Conservation (phyloP, 2,797 vertebrate genomes). For the Karalla daura region DNA sequence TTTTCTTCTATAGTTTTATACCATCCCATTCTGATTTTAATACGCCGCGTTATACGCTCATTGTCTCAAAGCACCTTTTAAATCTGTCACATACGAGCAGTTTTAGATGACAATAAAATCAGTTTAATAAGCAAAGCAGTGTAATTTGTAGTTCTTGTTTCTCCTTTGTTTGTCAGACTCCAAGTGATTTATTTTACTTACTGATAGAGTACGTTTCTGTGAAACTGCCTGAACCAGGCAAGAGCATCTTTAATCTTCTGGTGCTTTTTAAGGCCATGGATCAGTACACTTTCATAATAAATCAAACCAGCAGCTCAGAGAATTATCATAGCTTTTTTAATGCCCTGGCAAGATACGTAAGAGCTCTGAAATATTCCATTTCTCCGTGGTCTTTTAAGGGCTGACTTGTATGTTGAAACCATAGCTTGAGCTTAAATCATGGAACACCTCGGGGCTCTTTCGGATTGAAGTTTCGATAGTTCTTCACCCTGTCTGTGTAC, state of each 20-base stretch:
- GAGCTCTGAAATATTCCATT: constrained; percentile 42
- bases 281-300: constrained; percentile 51
- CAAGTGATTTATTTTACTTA: constrained; percentile 22
- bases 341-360: constrained; percentile 45
- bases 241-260: constrained; percentile 48
- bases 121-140: background rate
- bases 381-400: constrained; percentile 30
- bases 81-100: constrained; percentile 2
- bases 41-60: background rate
- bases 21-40: constrained; percentile 8
- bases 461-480: constrained; percentile 24
- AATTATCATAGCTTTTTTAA: constrained; percentile 47
- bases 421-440: constrained; percentile 49
- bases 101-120: constrained; percentile 18
- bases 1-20: constrained; percentile 1
- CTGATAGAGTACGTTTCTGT: constrained; percentile 7
- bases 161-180: constrained; percentile 11
- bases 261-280: constrained; percentile 40
- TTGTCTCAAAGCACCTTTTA: constrained; percentile 22
- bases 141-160: background rate
- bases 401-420: constrained; percentile 38
- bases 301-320: constrained; percentile 53
- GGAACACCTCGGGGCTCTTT: constrained; percentile 44
- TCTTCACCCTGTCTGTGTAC: constrained; percentile 27
- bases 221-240: constrained; percentile 15